Percentiles rank a stretch among this genome's conserved stretches.
Evolutionary conservation across 2,113 vertebrate genomes (phyloP).

Genomic region (Glareola pratincola): DNA sequence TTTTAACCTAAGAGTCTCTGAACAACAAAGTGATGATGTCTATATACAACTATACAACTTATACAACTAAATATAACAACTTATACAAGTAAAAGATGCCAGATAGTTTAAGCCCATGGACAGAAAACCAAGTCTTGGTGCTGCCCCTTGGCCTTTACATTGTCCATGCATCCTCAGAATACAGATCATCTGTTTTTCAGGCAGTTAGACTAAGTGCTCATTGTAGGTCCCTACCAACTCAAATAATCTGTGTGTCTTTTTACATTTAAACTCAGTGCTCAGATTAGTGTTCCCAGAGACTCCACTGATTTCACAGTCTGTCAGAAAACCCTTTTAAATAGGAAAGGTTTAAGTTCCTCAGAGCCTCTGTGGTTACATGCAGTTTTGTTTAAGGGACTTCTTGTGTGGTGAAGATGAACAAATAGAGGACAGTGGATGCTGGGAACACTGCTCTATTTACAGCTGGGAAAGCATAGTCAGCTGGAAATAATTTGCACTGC

Average conservation of each 20-base stretch:
- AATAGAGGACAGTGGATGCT: not conserved
- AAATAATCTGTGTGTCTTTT: not conserved
- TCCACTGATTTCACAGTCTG: not conserved
- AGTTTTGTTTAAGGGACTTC: not conserved
- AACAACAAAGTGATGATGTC: not conserved
- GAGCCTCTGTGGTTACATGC: not conserved
- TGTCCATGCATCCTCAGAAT: not conserved
- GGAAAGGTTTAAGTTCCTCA: not conserved
- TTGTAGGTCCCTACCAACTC: not conserved
- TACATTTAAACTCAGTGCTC: not conserved
- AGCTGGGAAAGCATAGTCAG: not conserved
- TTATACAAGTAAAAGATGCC: not conserved
- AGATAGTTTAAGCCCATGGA: not conserved
- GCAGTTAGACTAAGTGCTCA: fast-evolving
- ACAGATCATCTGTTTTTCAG: not conserved
- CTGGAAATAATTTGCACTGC: not conserved
- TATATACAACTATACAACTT: too few species aligned
- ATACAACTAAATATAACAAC: too few species aligned
- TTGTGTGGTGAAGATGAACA: not conserved
- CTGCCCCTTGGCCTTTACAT: not conserved
- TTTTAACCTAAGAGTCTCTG: not conserved
- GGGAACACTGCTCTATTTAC: not conserved
- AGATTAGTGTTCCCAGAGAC: not conserved
- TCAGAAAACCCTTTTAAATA: not conserved
- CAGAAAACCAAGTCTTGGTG: not conserved